Base-by-base conservation (phyloP, 2,113 vertebrate species). In the Thamnophis sirtalis region DNA sequence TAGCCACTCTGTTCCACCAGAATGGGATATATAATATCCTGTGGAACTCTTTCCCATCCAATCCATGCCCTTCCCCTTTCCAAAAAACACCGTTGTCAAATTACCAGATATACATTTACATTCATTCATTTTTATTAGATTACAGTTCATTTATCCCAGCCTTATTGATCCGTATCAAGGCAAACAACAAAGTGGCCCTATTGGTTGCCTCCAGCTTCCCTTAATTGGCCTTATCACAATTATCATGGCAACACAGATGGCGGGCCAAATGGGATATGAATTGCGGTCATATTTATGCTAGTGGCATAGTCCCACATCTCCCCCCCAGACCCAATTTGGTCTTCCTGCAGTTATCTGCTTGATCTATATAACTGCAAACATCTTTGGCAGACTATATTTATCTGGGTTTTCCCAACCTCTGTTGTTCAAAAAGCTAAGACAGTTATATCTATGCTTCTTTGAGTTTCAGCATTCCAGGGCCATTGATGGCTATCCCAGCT, bases 51-150 rank as follows among this genome's bases (percentile, higher is more conserved):
- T 94, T 96, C 49, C 84, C 95, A 86, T 58, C 85, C 68, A 24
- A 33, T 91, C n/a, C n/a, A 68, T 60, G 48, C 24, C 95, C 51
- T 43, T 92, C 90, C 91, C 88, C 50, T 95, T 94, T 95, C 88
- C 91, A 90, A 87, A 54, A 54, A 96, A 89, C 1, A 6, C 54
- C 58, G 84, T 55, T 87, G 93, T 92, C 87, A 95, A 96, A 94
- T 63, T 93, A 93, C 54, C 43, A 93, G 68, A 28, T 94, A 89
- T 92, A 92, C 91, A 93, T 95, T 95, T 96, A 93, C 88, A 95
- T 94, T 95, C 91, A 86, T 89, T 92, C 91, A 54, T 89, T 95
- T 80, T 0, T 19, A 94, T 90, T 94, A 96, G 93, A 95, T 95
- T 95, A 94, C 58, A 43, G 28, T 92, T 89, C 89, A 89, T 4